A percentile compares a stretch with the other conserved stretches of the same genome.
phyloP scores from a whole-genome alignment of 2,797 vertebrate genomes.

The Sylvia borin region DNA sequence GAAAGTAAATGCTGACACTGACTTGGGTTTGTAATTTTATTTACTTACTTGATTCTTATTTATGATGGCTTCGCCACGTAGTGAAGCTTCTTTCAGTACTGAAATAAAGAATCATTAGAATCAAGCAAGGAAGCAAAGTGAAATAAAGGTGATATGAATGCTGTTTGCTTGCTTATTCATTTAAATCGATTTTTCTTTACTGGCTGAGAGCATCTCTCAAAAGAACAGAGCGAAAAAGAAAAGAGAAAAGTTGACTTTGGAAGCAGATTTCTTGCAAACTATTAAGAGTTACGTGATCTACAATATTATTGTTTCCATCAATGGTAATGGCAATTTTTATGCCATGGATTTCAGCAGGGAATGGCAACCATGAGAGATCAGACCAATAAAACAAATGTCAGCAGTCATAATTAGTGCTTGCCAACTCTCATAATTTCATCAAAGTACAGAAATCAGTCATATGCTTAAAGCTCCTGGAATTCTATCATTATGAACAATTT shows the following conservation, averaged over 20 bases:
- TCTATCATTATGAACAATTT: neutral
- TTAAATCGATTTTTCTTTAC: conserved; percentile 10
- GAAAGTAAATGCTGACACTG: neutral
- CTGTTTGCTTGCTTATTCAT: conserved; percentile 1
- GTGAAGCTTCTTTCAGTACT: neutral
- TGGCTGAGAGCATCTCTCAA: neutral
- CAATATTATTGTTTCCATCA: neutral
- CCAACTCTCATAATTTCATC: neutral
- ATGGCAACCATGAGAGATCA: neutral
- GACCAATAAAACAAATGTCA: conserved; percentile 21
- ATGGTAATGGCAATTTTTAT: neutral
- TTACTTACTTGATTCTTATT: conserved; percentile 43
- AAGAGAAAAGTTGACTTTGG: neutral
- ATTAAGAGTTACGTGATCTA: neutral
- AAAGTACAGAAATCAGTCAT: neutral
- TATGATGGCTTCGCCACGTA: conserved; percentile 11
- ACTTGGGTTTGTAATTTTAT: conserved; percentile 9
- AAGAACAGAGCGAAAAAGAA: conserved; percentile 33
- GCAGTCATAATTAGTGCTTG: neutral
- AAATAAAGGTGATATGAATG: conserved; percentile 49
- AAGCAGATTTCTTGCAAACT: neutral
- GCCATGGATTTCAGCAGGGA: neutral
- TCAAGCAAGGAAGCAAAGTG: conserved; percentile 27
- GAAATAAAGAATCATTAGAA: conserved; percentile 49
- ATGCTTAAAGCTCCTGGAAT: neutral